phyloP scores from a whole-genome alignment of 1,140 invertebrate genomes.

The Coenobita brevimanus region DNA sequence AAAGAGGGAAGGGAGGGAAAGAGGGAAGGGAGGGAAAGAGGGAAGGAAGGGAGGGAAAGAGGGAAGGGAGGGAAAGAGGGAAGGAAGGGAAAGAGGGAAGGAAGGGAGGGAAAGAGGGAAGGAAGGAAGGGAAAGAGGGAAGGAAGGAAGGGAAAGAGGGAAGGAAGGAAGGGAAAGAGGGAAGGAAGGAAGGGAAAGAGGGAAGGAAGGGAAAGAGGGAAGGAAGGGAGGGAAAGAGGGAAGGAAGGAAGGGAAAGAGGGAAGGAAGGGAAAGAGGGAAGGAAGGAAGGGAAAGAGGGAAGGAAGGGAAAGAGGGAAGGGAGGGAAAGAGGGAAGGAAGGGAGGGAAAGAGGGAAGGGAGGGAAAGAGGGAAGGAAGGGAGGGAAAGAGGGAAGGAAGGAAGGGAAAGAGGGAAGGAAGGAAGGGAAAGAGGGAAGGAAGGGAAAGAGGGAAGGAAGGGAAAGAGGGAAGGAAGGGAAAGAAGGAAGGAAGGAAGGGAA shows the following conservation, averaged over 20 bases:
- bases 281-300: not conserved
- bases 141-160: not conserved
- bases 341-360: not conserved
- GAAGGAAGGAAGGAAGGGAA: slow-evolving; percentile 24
- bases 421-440: not conserved
- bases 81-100: not conserved
- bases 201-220: not conserved
- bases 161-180: not conserved
- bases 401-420: not conserved
- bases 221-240: not conserved
- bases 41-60: no score
- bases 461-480: not conserved
- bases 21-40: not conserved
- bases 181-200: not conserved
- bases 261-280: not conserved
- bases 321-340: not conserved
- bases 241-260: not conserved
- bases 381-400: not conserved
- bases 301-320: not conserved
- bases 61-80: not conserved
- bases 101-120: not conserved
- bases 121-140: not conserved
- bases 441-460: not conserved
- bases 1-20: not conserved
- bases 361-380: not conserved